Percentiles rank a stretch among this genome's conserved stretches.
Conservation (phyloP, 2,797 vertebrate genomes). For the Pipistrellus pipistrellus region DNA sequence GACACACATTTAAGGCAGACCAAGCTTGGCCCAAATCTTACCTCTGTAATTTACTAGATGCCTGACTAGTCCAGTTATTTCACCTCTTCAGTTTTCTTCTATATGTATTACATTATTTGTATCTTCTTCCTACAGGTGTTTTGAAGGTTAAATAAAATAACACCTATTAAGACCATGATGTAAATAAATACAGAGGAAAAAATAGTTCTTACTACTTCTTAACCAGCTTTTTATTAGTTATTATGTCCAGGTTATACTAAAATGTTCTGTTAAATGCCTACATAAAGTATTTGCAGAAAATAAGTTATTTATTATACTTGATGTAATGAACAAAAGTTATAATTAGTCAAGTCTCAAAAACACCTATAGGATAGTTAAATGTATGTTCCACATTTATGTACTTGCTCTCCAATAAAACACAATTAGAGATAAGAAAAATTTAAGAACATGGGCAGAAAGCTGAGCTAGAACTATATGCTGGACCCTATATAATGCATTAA, state of each 20-base stretch:
- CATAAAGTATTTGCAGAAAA: background rate
- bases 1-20: background rate
- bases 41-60: background rate
- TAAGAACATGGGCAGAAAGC: constrained; percentile 33
- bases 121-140: background rate
- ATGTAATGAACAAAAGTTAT: background rate
- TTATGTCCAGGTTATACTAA: background rate
- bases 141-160: constrained; percentile 47
- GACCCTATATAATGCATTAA: background rate
- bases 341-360: background rate
- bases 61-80: background rate
- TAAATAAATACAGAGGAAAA: background rate
- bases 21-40: background rate
- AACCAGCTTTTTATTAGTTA: background rate
- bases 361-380: background rate
- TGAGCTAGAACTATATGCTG: background rate
- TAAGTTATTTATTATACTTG: constrained; percentile 29
- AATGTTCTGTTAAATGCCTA: background rate
- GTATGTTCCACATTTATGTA: background rate
- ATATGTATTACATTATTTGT: background rate
- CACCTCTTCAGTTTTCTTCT: background rate
- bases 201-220: background rate
- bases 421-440: constrained; percentile 40
- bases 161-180: background rate
- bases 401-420: constrained; percentile 31